Evolutionary conservation across 2,888 invertebrate species (phyloP), one percentile per base, ranked within the genome.

Genomic region (Alloplasta piceator): DNA sequence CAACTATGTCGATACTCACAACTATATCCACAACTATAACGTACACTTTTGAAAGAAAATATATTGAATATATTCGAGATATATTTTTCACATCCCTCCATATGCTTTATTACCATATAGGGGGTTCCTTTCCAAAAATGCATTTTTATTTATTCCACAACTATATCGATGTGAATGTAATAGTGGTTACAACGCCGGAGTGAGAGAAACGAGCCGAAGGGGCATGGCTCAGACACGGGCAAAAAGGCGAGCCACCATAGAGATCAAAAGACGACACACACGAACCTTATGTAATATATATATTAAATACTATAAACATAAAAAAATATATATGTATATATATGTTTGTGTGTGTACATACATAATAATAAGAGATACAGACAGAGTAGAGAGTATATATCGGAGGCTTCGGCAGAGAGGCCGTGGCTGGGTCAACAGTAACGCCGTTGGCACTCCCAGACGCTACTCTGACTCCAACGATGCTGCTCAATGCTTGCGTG

Each of bases 381-480:
- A 26, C 1, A 26, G 26, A 2, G 26, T 26, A 26, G 26, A 26
- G 26, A 26, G 66, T 26, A 43, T n/a, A 63, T 63, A 64, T 72
- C 55, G 56, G n/a, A 26, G 43, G 14, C 10, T 39, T 58, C 55
- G 61, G 60, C 10, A 58, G 70, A 74, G 74, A 80, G 78, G 82
- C 86, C 86, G 86, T 86, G 86, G 87, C 87, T 89, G 89, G 91
- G 91, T 90, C 91, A 91, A 91, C 91, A 90, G 89, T 88, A 91
- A 91, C 89, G 90, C 91, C 89, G 91, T 91, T 91, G 91, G 90
- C 90, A 90, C 91, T 91, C 91, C 89, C 90, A 88, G 87, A 84
- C 87, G 85, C 82, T 83, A 72, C 85, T 86, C 72, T 63, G 82
- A 83, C 84, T 84, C 78, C 38, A 71, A 82, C 85, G 85, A 78